Evolutionary conservation across 2,888 invertebrate genomes (phyloP).

Genomic region (Drosophila atripex): DNA sequence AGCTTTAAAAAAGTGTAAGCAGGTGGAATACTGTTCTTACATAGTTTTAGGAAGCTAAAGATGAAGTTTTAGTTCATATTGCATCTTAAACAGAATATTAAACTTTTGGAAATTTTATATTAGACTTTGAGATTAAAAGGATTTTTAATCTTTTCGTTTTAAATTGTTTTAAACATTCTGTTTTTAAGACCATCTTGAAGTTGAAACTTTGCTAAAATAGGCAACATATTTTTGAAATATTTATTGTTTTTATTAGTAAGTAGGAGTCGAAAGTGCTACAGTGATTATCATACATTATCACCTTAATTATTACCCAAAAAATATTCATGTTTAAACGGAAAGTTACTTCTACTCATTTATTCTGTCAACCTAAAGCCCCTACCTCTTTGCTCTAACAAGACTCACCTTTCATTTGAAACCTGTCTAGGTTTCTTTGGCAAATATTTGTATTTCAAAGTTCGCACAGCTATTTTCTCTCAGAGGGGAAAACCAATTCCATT

Average conservation of each 20-base stretch:
- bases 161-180: no score
- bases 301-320: not conserved
- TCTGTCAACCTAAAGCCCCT: not conserved
- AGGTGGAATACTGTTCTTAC: not conserved
- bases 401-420: conserved; percentile 23
- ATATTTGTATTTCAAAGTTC: conserved; percentile 30
- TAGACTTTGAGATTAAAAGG: no score
- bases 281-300: not conserved
- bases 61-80: no score
- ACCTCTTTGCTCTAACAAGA: conserved; percentile 4
- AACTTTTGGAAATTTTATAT: no score
- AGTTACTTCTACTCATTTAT: not conserved
- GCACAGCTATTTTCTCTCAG: conserved; percentile 27
- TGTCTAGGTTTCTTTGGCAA: conserved; percentile 11
- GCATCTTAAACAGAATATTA: no score
- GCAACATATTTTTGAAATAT: no score
- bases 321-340: not conserved
- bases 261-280: not conserved
- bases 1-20: not conserved
- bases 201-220: no score
- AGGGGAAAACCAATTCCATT: conserved; percentile 26
- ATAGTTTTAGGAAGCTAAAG: not conserved
- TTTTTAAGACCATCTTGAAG: no score
- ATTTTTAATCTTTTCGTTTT: no score
- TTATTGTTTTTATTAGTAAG: no score